Percentiles rank a stretch among this genome's conserved stretches.
Conservation (phyloP, 2,888 invertebrate genomes). For the Zygogramma bicolorata region DNA sequence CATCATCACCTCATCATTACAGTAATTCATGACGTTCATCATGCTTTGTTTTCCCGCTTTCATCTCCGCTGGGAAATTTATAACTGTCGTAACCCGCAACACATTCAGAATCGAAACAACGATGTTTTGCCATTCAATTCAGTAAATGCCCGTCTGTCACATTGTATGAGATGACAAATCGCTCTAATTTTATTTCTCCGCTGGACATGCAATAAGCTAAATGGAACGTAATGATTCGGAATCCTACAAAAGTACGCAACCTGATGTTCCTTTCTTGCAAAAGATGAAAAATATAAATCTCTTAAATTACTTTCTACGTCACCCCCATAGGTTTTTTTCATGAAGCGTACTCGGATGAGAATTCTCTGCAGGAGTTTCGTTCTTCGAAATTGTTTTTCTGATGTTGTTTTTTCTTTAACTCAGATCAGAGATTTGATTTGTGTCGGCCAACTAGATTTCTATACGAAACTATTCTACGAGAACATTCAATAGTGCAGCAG, state of each 20-base stretch:
- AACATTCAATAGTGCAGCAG: too few relatives aligned
- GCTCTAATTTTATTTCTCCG: conserved; percentile 50
- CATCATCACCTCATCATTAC: conserved; percentile 23
- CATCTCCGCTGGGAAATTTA: conserved; percentile 29
- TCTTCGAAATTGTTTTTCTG: not conserved
- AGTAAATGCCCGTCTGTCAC: conserved; percentile 54
- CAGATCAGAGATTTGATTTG: too few relatives aligned
- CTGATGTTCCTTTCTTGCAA: conserved; percentile 36
- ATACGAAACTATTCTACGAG: too few relatives aligned
- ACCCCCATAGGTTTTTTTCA: conserved; percentile 7
- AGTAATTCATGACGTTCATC: conserved; percentile 13
- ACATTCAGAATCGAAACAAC: conserved; percentile 45
- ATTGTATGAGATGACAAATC: conserved; percentile 53
- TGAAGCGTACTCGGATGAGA: not conserved
- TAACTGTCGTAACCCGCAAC: conserved; percentile 48
- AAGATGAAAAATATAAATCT: conserved; percentile 41
- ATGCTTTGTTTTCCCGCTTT: conserved; percentile 21
- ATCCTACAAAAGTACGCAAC: conserved; percentile 36
- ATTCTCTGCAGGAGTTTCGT: not conserved
- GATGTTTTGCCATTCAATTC: conserved; percentile 53
- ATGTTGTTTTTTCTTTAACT: too few relatives aligned
- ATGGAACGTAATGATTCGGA: conserved; percentile 41
- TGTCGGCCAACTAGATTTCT: too few relatives aligned
- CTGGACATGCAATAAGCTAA: conserved; percentile 49
- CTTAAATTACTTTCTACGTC: conserved; percentile 30